Conservation (phyloP, 2,113 vertebrate genomes). For the Phoenicopterus ruber region DNA sequence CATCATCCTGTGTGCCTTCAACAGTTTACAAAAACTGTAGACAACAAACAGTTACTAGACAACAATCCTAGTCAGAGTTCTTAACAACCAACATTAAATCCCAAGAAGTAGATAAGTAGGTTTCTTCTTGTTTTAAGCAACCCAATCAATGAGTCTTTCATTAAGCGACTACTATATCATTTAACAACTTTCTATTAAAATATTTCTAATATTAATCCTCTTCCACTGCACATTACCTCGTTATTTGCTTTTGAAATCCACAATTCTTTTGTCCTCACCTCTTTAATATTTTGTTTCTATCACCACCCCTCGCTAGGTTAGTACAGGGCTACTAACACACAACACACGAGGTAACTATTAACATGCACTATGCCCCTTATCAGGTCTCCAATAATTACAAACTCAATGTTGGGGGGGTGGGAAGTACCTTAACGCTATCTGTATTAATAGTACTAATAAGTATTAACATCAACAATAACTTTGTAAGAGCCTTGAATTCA, state of each 20-base stretch:
- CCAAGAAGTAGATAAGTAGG: neutral
- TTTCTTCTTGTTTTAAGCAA: neutral
- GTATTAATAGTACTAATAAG: neutral
- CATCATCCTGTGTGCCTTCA: neutral
- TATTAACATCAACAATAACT: neutral
- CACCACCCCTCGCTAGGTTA: neutral
- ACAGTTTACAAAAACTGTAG: neutral
- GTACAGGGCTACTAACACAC: neutral
- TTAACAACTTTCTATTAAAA: neutral
- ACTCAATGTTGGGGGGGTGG: fast-evolving
- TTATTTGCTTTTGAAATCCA: neutral
- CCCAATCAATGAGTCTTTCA: neutral
- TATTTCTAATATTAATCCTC: neutral
- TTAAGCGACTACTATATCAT: neutral
- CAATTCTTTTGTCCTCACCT: neutral
- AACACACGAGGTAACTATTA: neutral
- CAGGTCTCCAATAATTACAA: neutral
- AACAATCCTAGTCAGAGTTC: neutral
- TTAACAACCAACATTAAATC: neutral
- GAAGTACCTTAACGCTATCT: neutral
- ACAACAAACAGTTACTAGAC: neutral
- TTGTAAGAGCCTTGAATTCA: neutral
- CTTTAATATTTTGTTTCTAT: neutral
- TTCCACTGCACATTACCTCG: neutral
- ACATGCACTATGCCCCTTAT: neutral